phyloP scores from a whole-genome alignment of 2,888 invertebrate species.

The Linnaemya vulpina region DNA sequence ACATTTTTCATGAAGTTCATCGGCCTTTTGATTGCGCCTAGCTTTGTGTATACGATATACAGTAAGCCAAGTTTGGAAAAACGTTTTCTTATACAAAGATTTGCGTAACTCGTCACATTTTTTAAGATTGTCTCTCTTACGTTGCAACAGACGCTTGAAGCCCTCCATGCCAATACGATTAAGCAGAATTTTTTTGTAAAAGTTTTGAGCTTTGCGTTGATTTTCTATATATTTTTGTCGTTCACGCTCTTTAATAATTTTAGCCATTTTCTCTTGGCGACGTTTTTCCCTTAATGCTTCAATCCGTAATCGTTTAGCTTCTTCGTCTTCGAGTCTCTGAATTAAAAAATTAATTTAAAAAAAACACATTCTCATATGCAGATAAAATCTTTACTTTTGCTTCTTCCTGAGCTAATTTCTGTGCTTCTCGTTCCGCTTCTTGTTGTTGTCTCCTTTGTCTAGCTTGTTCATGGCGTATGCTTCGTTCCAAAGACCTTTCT shows the following conservation, averaged over 20 bases:
- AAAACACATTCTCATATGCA: too few relatives aligned
- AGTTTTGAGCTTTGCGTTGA: constrained; percentile 82
- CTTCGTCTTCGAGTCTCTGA: constrained; percentile 84
- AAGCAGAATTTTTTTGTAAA: constrained; percentile 81
- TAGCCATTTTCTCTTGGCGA: constrained; percentile 85
- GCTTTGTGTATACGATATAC: constrained; percentile 84
- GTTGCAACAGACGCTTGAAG: constrained; percentile 80
- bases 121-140: constrained; percentile 80
- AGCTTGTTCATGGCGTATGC: constrained; percentile 81
- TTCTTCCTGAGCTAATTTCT: constrained; percentile 81
- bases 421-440: constrained; percentile 82
- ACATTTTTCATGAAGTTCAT: constrained; percentile 84
- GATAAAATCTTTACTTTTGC: constrained; percentile 79
- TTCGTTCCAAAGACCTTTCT: constrained; percentile 87
- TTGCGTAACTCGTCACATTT: constrained; percentile 84
- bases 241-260: constrained; percentile 85
- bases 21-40: constrained; percentile 85
- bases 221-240: constrained; percentile 83
- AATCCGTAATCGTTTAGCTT: constrained; percentile 85
- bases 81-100: constrained; percentile 84
- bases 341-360: not conserved
- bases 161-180: constrained; percentile 79
- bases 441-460: constrained; percentile 81
- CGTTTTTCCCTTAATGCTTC: constrained; percentile 86
- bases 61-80: constrained; percentile 84